Conservation (phyloP, 2,888 invertebrate species). For the Hydrotaea diabolus region DNA sequence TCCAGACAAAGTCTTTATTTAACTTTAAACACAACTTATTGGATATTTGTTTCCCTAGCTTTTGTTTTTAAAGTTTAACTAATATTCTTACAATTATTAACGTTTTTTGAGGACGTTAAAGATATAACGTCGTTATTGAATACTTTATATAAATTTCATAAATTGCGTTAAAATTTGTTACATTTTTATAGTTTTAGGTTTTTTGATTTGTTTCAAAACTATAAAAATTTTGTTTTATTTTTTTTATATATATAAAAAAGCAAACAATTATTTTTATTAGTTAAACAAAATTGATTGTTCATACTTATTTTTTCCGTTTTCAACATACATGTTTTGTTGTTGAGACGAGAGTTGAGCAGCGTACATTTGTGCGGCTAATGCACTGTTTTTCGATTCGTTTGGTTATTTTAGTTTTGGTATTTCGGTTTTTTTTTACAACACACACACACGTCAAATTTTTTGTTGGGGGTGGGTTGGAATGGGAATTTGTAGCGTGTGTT, state of each 20-base stretch:
- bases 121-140: too few relatives aligned
- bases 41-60: too few relatives aligned
- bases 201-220: constrained; percentile 59
- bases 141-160: not conserved
- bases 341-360: constrained; percentile 95
- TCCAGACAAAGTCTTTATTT: too few relatives aligned
- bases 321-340: constrained; percentile 96
- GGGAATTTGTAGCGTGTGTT: not conserved
- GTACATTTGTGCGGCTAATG: constrained; percentile 98
- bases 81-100: too few relatives aligned
- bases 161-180: constrained; percentile 27
- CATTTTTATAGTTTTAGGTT: constrained; percentile 56
- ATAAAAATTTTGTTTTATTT: constrained; percentile 52
- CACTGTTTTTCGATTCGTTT: constrained; percentile 83
- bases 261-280: constrained; percentile 54
- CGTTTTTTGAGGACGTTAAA: too few relatives aligned
- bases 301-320: constrained; percentile 64
- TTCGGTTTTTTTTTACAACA: constrained; percentile 59
- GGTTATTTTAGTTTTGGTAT: constrained; percentile 56
- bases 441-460: constrained; percentile 15
- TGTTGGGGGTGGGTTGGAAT: too few relatives aligned
- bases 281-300: constrained; percentile 43
- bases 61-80: too few relatives aligned
- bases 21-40: not conserved
- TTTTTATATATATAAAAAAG: constrained; percentile 42